Conservation (phyloP, 2,888 invertebrate species). For the Keiferia lycopersicella region DNA sequence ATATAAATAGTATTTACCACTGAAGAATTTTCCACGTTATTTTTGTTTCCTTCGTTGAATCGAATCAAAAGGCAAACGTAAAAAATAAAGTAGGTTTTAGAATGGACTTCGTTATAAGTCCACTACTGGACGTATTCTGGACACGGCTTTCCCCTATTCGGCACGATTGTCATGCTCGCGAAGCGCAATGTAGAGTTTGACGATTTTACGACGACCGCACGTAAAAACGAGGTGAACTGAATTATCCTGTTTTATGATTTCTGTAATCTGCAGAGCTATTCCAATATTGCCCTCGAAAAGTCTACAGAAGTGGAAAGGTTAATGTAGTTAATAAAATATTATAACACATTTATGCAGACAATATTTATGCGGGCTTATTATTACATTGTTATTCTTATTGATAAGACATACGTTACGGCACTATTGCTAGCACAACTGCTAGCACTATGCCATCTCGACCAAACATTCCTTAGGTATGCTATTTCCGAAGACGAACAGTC, state of each 20-base stretch:
- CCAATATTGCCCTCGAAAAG: background rate
- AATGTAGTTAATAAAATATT: background rate
- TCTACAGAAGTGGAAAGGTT: background rate
- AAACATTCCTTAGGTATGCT: no score
- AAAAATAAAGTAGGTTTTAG: background rate
- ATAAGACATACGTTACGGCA: background rate
- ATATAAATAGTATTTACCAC: slow-evolving; percentile 4
- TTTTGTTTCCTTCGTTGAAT: background rate
- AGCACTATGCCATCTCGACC: no score
- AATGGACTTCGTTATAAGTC: no score
- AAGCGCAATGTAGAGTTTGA: no score
- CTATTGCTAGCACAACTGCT: no score
- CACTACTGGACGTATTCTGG: no score
- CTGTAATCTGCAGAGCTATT: background rate
- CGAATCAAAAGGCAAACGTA: background rate
- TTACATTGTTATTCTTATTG: background rate
- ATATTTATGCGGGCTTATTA: no score
- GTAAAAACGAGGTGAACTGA: background rate
- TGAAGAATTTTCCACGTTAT: background rate
- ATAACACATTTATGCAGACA: background rate
- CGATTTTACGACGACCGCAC: no score
- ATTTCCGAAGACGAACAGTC: background rate
- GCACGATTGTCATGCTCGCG: no score
- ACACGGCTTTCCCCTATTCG: no score
- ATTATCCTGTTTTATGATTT: background rate